Evolutionary conservation across 1,140 invertebrate genomes (phyloP).

Genomic region (Tetranychus urticae): DNA sequence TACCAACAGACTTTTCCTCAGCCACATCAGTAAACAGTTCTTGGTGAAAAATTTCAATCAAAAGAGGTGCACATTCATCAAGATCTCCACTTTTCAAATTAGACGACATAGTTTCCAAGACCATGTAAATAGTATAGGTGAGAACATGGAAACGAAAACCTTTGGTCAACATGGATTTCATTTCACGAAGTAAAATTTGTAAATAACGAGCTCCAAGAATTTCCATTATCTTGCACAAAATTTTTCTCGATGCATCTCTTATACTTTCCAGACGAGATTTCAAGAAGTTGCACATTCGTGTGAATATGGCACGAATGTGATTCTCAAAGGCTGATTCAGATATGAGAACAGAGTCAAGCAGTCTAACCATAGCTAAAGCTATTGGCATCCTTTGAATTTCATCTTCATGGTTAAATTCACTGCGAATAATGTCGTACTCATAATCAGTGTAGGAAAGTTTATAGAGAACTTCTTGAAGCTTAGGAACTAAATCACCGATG

Average conservation of each 20-base stretch:
- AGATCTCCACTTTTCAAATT: constrained; percentile 43
- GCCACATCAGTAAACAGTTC: constrained; percentile 65
- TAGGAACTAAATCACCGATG: constrained; percentile 32
- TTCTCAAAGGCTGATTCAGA: constrained; percentile 35
- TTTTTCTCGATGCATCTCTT: constrained; percentile 55
- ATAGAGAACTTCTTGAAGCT: constrained; percentile 33
- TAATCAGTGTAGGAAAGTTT: constrained; percentile 6
- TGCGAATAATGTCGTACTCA: constrained; percentile 4
- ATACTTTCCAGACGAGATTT: constrained; percentile 72
- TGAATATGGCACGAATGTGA: constrained; percentile 34
- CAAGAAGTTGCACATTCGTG: constrained; percentile 18
- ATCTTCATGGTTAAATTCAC: constrained; percentile 35
- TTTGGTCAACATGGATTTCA: constrained; percentile 49
- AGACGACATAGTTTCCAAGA: constrained; percentile 42
- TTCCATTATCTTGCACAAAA: constrained; percentile 62
- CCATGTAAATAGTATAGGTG: constrained; percentile 57
- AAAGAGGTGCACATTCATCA: constrained; percentile 43
- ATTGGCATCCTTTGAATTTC: constrained; percentile 73
- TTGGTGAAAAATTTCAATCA: constrained; percentile 55
- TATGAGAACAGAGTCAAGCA: constrained; percentile 60
- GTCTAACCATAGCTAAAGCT: constrained; percentile 67
- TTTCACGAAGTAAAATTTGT: constrained; percentile 46
- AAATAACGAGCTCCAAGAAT: constrained; percentile 61
- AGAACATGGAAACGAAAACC: constrained; percentile 87
- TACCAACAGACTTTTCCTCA: constrained; percentile 73